Conservation (phyloP, 2,888 invertebrate species). For the Aleiodes testaceus region DNA sequence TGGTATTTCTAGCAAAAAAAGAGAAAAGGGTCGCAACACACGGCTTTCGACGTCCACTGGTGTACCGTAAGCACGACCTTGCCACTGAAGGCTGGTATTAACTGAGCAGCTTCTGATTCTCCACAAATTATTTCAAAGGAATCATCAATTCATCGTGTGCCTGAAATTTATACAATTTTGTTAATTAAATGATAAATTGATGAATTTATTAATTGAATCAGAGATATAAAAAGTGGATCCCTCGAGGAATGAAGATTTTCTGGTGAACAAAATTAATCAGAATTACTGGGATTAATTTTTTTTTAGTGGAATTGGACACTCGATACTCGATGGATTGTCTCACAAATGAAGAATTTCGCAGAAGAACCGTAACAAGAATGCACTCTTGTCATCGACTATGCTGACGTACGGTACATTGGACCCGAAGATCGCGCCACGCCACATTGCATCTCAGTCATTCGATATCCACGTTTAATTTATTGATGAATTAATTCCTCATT, state of each 20-base stretch:
- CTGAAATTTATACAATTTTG: not conserved
- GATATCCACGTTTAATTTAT: slow-evolving; percentile 30
- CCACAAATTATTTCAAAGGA: not conserved
- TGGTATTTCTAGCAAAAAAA: slow-evolving; percentile 47
- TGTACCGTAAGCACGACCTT: slow-evolving; percentile 68
- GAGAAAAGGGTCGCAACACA: slow-evolving; percentile 37
- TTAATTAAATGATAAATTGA: not conserved
- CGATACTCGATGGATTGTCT: slow-evolving; percentile 19
- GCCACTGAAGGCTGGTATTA: slow-evolving; percentile 51
- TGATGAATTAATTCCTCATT: slow-evolving; percentile 6
- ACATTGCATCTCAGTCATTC: slow-evolving; percentile 46
- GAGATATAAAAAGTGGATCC: not conserved
- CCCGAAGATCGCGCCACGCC: slow-evolving; percentile 51
- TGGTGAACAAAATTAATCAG: slow-evolving; percentile 8
- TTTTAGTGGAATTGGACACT: not conserved
- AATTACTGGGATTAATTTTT: slow-evolving; percentile 13
- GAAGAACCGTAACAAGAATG: slow-evolving; percentile 64
- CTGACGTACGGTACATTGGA: slow-evolving; percentile 65
- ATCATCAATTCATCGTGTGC: not conserved
- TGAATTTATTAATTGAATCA: not conserved
- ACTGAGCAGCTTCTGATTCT: not conserved
- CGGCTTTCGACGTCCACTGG: slow-evolving; percentile 10
- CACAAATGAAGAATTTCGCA: slow-evolving; percentile 47
- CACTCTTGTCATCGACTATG: slow-evolving; percentile 64
- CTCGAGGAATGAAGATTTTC: not conserved